Evolutionary conservation across 2,888 invertebrate species (phyloP).

Genomic region (Phasia obesa): DNA sequence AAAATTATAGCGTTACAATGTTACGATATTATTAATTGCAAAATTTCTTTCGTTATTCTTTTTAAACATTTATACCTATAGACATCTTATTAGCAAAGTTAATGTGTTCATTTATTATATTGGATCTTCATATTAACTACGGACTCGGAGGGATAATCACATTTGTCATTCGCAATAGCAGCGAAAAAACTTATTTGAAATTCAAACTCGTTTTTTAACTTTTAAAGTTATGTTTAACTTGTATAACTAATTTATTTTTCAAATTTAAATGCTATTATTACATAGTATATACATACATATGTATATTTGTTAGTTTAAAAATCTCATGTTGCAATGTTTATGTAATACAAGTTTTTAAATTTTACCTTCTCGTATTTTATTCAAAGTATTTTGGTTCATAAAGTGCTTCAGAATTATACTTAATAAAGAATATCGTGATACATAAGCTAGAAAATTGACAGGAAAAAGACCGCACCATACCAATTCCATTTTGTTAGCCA

Average conservation of each 20-base stretch:
- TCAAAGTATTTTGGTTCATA: conserved; percentile 75
- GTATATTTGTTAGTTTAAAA: background rate
- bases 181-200: no score
- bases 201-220: no score
- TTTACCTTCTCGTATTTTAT: conserved; percentile 79
- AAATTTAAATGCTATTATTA: background rate
- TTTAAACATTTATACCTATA: no score
- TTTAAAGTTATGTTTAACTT: no score
- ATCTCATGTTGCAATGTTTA: background rate
- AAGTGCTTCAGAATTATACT: conserved; percentile 73
- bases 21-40: no score
- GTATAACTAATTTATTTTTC: background rate
- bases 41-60: no score
- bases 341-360: conserved; percentile 50
- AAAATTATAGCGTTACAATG: no score
- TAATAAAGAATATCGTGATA: conserved; percentile 84
- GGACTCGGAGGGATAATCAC: no score
- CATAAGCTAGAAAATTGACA: conserved; percentile 84
- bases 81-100: no score
- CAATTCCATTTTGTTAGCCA: conserved; percentile 85
- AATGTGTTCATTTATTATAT: no score
- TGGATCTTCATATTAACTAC: no score
- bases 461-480: conserved; percentile 89
- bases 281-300: background rate
- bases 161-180: no score